Conservation (phyloP, 2,888 invertebrate species). For the Anodontia alba region DNA sequence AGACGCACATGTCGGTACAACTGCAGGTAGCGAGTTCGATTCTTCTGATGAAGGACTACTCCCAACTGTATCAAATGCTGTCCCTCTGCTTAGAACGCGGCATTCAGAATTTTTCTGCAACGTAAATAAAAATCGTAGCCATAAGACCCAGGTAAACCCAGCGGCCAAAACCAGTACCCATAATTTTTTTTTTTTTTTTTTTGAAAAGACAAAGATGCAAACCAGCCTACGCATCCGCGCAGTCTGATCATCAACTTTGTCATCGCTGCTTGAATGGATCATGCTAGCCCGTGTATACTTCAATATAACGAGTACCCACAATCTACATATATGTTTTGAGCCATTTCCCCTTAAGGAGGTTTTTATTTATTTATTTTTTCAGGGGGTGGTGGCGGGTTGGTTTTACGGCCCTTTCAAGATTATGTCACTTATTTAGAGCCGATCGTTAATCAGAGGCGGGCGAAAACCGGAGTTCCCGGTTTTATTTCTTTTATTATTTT, state of each 20-base stretch:
- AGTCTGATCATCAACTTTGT: neutral
- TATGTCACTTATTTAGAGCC: too few species aligned
- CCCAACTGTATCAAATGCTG: neutral
- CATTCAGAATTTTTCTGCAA: neutral
- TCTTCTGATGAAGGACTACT: neutral
- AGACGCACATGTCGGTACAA: neutral
- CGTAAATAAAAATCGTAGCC: neutral
- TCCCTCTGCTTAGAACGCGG: neutral
- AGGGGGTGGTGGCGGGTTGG: too few species aligned
- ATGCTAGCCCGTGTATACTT: too few species aligned
- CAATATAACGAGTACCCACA: neutral
- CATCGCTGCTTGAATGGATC: too few species aligned
- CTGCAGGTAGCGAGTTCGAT: neutral
- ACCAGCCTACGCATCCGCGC: neutral
- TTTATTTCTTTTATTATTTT: too few species aligned
- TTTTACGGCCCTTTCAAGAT: too few species aligned
- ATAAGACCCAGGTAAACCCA: neutral
- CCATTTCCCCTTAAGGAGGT: neutral
- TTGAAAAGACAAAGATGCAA: too few species aligned
- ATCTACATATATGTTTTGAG: neutral
- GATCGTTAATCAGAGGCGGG: too few species aligned
- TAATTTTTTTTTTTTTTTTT: too few species aligned
- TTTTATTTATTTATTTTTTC: neutral
- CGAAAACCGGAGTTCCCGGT: too few species aligned
- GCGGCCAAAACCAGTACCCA: neutral